Percentiles rank a stretch among this genome's conserved stretches.
phyloP scores from a whole-genome alignment of 2,797 vertebrate genomes.

The Sphaeramia orbicularis region DNA sequence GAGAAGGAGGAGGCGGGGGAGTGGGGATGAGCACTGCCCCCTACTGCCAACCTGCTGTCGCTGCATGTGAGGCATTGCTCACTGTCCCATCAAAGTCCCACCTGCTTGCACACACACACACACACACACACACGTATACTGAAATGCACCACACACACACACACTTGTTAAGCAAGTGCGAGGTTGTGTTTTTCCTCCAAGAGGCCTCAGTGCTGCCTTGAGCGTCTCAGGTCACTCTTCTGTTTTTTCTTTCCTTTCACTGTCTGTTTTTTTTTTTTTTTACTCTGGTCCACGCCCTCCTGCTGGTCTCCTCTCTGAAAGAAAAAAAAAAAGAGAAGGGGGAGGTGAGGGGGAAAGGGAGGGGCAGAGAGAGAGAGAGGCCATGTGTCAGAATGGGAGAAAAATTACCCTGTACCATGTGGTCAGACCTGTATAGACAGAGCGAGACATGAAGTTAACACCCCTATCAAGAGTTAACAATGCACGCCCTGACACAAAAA shows the following conservation, averaged over 20 bases:
- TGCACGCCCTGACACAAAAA: slow-evolving; percentile 13
- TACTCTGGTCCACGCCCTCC: slow-evolving; percentile 76
- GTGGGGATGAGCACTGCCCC: slow-evolving; percentile 77
- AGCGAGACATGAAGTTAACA: slow-evolving; percentile 52
- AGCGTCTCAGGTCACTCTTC: slow-evolving; percentile 22
- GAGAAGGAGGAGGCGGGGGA: slow-evolving; percentile 69
- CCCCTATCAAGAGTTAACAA: slow-evolving; percentile 47
- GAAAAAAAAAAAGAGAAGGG: slow-evolving; percentile 51
- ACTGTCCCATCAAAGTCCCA: slow-evolving; percentile 86
- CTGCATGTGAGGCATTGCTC: slow-evolving; percentile 85
- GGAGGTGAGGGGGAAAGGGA: slow-evolving; percentile 17
- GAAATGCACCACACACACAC: slow-evolving; percentile 46
- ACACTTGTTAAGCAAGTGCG: slow-evolving; percentile 55
- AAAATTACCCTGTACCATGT: slow-evolving; percentile 76
- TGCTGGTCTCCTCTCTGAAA: slow-evolving; percentile 76
- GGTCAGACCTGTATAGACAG: slow-evolving; percentile 64
- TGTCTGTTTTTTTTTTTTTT: slow-evolving; percentile 38
- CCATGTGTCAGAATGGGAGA: slow-evolving; percentile 81
- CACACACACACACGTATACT: slow-evolving; percentile 55
- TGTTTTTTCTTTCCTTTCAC: slow-evolving; percentile 19
- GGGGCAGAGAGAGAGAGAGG: slow-evolving; percentile 51
- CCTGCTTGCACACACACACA: slow-evolving; percentile 76
- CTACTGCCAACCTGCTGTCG: slow-evolving; percentile 85
- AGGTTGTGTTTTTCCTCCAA: slow-evolving; percentile 37
- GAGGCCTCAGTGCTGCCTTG: slow-evolving; percentile 31